Evolutionary conservation across 2,113 vertebrate genomes (phyloP).

Genomic region (Anhinga rufa): DNA sequence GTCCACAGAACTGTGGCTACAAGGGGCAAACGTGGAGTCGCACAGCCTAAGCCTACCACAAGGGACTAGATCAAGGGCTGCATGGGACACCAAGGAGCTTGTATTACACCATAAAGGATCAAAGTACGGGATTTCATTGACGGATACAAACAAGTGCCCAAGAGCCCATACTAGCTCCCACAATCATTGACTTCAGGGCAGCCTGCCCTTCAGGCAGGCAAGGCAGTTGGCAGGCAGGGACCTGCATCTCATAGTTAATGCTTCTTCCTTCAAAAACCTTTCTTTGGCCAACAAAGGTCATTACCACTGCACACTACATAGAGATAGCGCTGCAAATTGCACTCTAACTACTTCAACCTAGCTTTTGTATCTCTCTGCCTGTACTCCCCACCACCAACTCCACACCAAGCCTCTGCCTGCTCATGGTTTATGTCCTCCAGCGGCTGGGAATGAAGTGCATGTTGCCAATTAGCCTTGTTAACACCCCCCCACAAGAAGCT

Average conservation of each 20-base stretch:
- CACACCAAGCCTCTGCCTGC: neutral
- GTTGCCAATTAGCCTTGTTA: neutral
- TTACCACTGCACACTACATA: too few relatives aligned
- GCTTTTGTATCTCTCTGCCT: neutral
- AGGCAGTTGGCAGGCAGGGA: neutral
- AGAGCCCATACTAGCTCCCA: neutral
- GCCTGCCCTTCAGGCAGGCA: neutral
- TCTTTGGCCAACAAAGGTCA: neutral
- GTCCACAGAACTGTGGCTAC: accelerated
- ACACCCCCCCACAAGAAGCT: neutral
- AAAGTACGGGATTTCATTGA: neutral
- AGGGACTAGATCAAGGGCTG: too few relatives aligned
- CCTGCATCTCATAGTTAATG: neutral
- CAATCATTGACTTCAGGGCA: too few relatives aligned
- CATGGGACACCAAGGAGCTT: too few relatives aligned
- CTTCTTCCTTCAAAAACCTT: neutral
- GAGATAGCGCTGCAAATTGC: accelerated
- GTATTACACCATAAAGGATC: neutral
- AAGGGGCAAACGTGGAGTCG: accelerated
- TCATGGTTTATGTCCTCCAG: neutral
- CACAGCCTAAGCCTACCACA: neutral
- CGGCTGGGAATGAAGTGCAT: neutral
- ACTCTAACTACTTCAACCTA: neutral
- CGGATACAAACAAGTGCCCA: neutral
- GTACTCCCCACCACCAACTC: neutral